A percentile compares a stretch with the other conserved stretches of the same genome.
Evolutionary conservation across 2,888 invertebrate species (phyloP).

Genomic region (Anticlea derivata): DNA sequence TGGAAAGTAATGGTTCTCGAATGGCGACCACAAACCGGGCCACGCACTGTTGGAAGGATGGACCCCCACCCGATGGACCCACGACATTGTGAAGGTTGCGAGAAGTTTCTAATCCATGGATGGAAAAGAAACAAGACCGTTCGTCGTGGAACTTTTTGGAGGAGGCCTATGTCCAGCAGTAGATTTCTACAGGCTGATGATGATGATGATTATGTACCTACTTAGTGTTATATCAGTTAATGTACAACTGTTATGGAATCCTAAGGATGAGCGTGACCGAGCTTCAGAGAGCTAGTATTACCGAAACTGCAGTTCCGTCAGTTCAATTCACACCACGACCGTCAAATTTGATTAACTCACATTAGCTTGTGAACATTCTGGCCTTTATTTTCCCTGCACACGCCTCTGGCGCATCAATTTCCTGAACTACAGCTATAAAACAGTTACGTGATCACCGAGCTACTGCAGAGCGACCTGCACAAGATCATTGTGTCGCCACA

Average conservation of each 20-base stretch:
- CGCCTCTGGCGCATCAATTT: constrained; percentile 39
- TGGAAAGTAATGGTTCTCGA: too few species aligned
- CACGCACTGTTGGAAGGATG: too few species aligned
- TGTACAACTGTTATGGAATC: too few species aligned
- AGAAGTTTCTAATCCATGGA: too few species aligned
- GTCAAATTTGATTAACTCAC: constrained; percentile 11
- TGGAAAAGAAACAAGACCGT: too few species aligned
- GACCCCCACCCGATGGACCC: too few species aligned
- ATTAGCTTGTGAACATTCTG: constrained; percentile 18
- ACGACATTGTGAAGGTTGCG: too few species aligned
- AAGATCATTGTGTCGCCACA: constrained; percentile 99
- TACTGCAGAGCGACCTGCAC: constrained; percentile 99
- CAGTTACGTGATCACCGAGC: constrained; percentile 99
- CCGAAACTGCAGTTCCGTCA: constrained; percentile 20
- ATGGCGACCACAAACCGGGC: not conserved
- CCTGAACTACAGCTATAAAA: constrained; percentile 56
- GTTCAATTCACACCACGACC: constrained; percentile 10
- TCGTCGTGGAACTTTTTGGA: too few species aligned
- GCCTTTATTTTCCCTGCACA: constrained; percentile 14
- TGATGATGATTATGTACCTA: too few species aligned
- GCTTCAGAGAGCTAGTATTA: constrained; percentile 1
- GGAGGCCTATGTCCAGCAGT: too few species aligned
- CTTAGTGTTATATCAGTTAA: too few species aligned
- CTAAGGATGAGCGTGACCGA: not conserved
- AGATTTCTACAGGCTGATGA: too few species aligned